Evolutionary conservation across 1,140 invertebrate genomes (phyloP).

Genomic region (Drosophila insularis): DNA sequence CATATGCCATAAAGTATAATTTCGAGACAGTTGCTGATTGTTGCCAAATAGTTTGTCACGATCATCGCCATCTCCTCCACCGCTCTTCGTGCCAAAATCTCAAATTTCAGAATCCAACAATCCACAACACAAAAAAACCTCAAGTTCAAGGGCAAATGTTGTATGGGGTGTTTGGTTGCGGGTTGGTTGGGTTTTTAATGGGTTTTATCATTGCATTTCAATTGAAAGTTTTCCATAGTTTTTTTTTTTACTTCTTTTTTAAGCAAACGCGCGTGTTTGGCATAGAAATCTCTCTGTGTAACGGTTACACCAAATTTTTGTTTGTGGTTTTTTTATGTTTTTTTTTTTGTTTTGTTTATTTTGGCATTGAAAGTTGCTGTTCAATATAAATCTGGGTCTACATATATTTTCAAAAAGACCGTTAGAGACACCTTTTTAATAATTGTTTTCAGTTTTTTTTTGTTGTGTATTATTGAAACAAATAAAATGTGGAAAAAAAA

Average conservation of each 20-base stretch:
- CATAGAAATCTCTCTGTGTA: constrained; percentile 5
- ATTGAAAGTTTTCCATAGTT: not conserved
- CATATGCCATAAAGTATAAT: constrained; percentile 49
- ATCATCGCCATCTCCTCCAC: constrained; percentile 38
- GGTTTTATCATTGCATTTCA: constrained; percentile 6
- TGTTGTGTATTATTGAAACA: not conserved
- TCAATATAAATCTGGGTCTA: not conserved
- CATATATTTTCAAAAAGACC: not conserved
- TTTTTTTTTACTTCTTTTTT: not conserved
- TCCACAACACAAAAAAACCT: constrained; percentile 13
- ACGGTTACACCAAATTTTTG: not conserved
- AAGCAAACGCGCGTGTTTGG: constrained; percentile 4
- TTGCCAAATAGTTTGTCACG: constrained; percentile 69
- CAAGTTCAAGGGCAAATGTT: constrained; percentile 61
- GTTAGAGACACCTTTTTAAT: constrained; percentile 6
- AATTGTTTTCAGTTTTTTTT: not conserved
- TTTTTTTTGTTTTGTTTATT: not conserved
- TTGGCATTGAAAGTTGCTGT: constrained; percentile 6
- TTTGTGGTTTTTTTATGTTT: not conserved
- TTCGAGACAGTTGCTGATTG: constrained; percentile 26
- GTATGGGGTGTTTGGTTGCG: not conserved
- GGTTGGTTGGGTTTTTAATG: not conserved
- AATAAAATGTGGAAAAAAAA: not conserved
- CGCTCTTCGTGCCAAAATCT: constrained; percentile 55
- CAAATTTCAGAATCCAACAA: constrained; percentile 15